Conservation (phyloP, 1,140 invertebrate genomes). For the Drosophila eugracilis region DNA sequence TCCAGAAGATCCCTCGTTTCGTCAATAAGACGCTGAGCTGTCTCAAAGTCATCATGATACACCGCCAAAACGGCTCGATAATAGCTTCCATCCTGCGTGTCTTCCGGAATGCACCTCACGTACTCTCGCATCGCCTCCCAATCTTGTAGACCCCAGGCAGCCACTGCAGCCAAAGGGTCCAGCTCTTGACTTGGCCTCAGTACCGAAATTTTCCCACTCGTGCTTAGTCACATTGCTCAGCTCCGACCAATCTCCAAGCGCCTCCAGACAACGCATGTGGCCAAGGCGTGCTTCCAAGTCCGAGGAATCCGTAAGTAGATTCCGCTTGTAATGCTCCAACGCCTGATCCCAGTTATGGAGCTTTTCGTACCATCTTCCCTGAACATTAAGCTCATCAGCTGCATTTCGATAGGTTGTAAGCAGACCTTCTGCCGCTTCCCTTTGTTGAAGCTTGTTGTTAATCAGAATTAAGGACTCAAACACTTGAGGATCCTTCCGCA, state of each 20-base stretch:
- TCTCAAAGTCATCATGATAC: constrained; percentile 93
- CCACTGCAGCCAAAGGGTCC: constrained; percentile 96
- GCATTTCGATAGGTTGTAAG: constrained; percentile 93
- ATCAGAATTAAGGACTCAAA: constrained; percentile 98
- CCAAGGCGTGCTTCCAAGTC: constrained; percentile 95
- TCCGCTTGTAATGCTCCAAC: constrained; percentile 92
- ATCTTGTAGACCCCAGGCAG: constrained; percentile 96
- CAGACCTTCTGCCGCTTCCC: constrained; percentile 97
- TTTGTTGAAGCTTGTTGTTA: constrained; percentile 99
- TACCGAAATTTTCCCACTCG: constrained; percentile 90
- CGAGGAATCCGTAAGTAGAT: constrained; percentile 87
- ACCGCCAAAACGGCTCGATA: constrained; percentile 97
- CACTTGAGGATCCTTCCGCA: constrained; percentile 88
- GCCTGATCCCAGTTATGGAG: constrained; percentile 99
- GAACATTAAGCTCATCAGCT: constrained; percentile 88
- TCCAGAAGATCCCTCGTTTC: constrained; percentile 96
- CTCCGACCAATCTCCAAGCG: constrained; percentile 97
- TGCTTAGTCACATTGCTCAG: constrained; percentile 90
- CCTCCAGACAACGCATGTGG: constrained; percentile 98
- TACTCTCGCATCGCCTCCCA: constrained; percentile 98
- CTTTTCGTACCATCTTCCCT: constrained; percentile 99
- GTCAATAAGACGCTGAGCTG: constrained; percentile 92
- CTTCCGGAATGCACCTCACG: constrained; percentile 93
- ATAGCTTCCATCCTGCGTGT: constrained; percentile 97
- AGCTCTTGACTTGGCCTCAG: constrained; percentile 92